Evolutionary conservation across 2,888 invertebrate genomes (phyloP).

Genomic region (Rhyacophila evoluta): DNA sequence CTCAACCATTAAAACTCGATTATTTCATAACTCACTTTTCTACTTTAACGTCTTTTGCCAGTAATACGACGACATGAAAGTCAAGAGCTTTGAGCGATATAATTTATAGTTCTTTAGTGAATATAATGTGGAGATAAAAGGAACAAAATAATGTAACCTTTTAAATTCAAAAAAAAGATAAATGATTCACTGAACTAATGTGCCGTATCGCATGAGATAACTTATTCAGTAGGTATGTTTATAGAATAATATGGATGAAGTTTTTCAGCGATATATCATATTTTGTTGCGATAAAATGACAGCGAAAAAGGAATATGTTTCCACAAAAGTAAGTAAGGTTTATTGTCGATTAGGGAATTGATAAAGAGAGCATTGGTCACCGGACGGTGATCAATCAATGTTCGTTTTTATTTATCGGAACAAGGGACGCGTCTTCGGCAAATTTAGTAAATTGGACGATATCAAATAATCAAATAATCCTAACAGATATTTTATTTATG

Average conservation of each 20-base stretch:
- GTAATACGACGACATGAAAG: too few species aligned
- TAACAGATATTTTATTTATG: not conserved
- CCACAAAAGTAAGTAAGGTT: constrained; percentile 47
- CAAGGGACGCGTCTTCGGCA: constrained; percentile 27
- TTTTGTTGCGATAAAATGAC: constrained; percentile 48
- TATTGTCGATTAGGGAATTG: constrained; percentile 55
- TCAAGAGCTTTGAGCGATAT: too few species aligned
- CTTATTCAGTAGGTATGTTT: constrained; percentile 30
- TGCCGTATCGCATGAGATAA: constrained; percentile 31
- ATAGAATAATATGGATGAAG: too few species aligned
- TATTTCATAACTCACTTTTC: too few species aligned
- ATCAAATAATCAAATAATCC: not conserved
- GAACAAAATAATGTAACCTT: constrained; percentile 10
- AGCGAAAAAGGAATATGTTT: constrained; percentile 47
- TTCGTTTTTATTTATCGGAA: constrained; percentile 51
- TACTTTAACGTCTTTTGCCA: too few species aligned
- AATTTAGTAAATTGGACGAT: not conserved
- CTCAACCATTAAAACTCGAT: too few species aligned
- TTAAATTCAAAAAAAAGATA: not conserved
- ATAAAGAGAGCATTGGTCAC: constrained; percentile 51
- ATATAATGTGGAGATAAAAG: too few species aligned
- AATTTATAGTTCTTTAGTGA: too few species aligned
- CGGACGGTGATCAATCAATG: constrained; percentile 54
- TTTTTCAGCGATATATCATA: constrained; percentile 42
- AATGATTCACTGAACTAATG: constrained; percentile 3